phyloP scores from a whole-genome alignment of 2,888 invertebrate species.

The Stegana nigrithorax region DNA sequence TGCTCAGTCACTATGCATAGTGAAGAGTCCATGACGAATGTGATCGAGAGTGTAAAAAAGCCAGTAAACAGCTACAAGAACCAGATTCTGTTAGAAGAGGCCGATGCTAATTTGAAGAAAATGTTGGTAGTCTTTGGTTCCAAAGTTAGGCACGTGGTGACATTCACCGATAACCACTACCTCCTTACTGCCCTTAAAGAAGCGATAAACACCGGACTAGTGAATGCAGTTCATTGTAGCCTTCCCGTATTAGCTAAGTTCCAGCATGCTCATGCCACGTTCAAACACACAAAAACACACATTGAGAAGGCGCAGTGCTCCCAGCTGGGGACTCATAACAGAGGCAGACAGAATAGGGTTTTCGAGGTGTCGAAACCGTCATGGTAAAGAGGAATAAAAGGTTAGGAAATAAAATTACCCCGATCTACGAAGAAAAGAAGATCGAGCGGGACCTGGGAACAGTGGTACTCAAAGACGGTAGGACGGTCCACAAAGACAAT shows the following conservation, averaged over 20 bases:
- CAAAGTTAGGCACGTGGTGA: not conserved
- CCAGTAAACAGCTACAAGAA: slow-evolving; percentile 17
- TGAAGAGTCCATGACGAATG: slow-evolving; percentile 6
- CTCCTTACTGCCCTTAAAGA: not conserved
- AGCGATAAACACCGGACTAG: slow-evolving; percentile 2
- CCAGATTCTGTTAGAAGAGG: slow-evolving; percentile 6
- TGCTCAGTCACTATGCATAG: not conserved
- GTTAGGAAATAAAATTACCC: too few species aligned
- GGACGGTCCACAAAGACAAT: too few species aligned
- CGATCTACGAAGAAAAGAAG: too few species aligned
- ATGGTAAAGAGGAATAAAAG: too few species aligned
- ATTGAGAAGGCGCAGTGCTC: too few species aligned
- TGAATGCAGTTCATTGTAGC: slow-evolving; percentile 10
- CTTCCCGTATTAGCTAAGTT: slow-evolving; percentile 13
- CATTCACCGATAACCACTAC: not conserved
- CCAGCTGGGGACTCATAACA: too few species aligned
- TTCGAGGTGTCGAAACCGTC: too few species aligned
- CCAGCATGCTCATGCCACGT: not conserved
- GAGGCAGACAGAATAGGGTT: too few species aligned
- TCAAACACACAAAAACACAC: too few species aligned
- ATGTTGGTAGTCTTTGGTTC: not conserved
- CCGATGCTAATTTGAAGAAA: not conserved
- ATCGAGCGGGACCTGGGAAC: too few species aligned
- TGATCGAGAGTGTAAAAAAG: slow-evolving; percentile 1
- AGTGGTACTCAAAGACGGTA: too few species aligned